Base-by-base conservation (phyloP, 2,113 vertebrate genomes). In the Myotis lucifugus region DNA sequence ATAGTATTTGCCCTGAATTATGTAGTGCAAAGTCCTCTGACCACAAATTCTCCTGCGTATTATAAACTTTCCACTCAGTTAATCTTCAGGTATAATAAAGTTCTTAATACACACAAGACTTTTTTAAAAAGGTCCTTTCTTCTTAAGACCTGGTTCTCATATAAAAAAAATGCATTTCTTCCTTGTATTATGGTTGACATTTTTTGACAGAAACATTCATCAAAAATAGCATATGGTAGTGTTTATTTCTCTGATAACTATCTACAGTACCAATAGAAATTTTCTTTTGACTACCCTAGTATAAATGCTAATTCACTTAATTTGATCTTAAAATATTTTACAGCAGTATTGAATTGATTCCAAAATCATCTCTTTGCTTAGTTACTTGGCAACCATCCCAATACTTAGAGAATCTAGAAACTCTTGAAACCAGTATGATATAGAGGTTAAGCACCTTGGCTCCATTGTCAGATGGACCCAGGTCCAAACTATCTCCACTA, bases 151-250 rank as follows among this genome's bases (percentile, higher is more conserved):
- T 78, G 5, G 6, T 86, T 94, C 37, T 86, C 46, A 83, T 67
- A 83, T 67, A 83, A 87, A 70, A 82, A 86, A 76, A 82, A 50
- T 50, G 4, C 13, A 34, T 90, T 94, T 95, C 67, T 92, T 94
- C 84, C 37, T 77, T 83, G 17, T 83, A 34, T 77, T 90, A 73
- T 69, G 40, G 59, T 19, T 52, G 19, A 59, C 56, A 66, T 21
- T 73, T 52, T 82, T 73, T 29, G 37, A 83, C 5, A n/a, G 27
- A 87, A 90, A 69, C 40, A 78, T 64, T 90, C 46, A 86, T 77
- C 32, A 83, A 48, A 94, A 90, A 84, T 52, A 94, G 46, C 34
- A 87, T 15, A 37, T 83, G 42, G 15, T 54, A 90, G 37, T 67
- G 21, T 74, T 69, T 76, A 34, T 46, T 90, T 77, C 85, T 77